Percentiles rank a stretch among this genome's conserved stretches.
phyloP scores from a whole-genome alignment of 2,888 invertebrate genomes.

The Odontomyia ornata region DNA sequence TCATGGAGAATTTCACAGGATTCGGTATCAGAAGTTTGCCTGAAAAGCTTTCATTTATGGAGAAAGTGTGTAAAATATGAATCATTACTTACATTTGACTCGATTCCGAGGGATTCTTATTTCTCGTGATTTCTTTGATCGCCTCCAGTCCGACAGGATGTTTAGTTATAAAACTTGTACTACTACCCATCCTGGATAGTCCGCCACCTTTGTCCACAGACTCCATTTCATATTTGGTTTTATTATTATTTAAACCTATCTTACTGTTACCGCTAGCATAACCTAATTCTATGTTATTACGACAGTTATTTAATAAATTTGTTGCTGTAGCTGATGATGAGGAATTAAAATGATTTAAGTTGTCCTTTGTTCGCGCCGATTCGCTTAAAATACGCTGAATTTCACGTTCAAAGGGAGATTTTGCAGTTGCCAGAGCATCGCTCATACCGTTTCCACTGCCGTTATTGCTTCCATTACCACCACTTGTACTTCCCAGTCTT shows the following conservation, averaged over 20 bases:
- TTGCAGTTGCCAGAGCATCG: conserved; percentile 62
- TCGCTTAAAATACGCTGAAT: conserved; percentile 81
- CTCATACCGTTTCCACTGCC: conserved; percentile 55
- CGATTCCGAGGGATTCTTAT: conserved; percentile 67
- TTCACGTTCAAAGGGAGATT: conserved; percentile 80
- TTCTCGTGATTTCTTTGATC: conserved; percentile 77
- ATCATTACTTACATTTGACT: conserved; percentile 62
- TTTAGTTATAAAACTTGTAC: conserved; percentile 63
- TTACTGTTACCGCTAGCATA: conserved; percentile 62
- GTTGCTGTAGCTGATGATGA: conserved; percentile 34
- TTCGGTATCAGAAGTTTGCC: conserved; percentile 64
- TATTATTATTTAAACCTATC: conserved; percentile 60
- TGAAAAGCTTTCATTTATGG: conserved; percentile 46
- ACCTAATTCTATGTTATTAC: conserved; percentile 59
- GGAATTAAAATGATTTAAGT: conserved; percentile 45
- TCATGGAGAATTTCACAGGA: conserved; percentile 64
- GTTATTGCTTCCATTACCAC: conserved; percentile 59
- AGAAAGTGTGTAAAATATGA: background rate
- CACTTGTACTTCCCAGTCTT: conserved; percentile 55
- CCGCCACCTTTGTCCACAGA: conserved; percentile 53
- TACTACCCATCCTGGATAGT: conserved; percentile 57
- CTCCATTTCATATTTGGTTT: conserved; percentile 57
- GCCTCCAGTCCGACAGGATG: conserved; percentile 82
- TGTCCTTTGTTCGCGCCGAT: conserved; percentile 58
- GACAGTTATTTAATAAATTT: conserved; percentile 54